Base-by-base conservation (phyloP, 2,113 vertebrate genomes). In the Cygnus atratus region DNA sequence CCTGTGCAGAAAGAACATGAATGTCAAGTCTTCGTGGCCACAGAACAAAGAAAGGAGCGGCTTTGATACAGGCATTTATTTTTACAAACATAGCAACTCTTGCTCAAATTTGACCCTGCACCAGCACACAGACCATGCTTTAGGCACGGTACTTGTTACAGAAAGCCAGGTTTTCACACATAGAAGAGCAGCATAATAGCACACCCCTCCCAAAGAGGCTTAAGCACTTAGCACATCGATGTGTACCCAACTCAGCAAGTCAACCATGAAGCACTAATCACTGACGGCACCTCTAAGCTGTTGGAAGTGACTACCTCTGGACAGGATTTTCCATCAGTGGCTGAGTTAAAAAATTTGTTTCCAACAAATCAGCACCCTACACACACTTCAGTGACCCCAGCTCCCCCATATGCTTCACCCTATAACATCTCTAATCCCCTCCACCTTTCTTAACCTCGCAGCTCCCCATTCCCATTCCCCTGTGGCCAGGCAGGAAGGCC, bases 141-240 rank as follows among this genome's bases (percentile, higher is more conserved):
- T 8, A 19, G n/a, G 28, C 26, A 28, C 3, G 5, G 33, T 2
- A 3, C 5, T 33, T 9, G 14, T 9, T 24, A 52, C 11, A 46
- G 28, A 80, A 80, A 71, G 31, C 2, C 13, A 16, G 13, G 1
- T 2, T 66, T 48, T 58, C 41, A 52, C 6, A 50, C 14, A n/a
- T 4, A 19, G 11, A 50, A 63, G 41, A 16, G 11, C 4, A 11
- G 4, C 2, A 7, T 0, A 10, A 24, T 4, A 80, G 13, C 59
- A 43, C 4, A 14, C 21, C 31, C 62, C 41, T 55, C 37, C 28
- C 24, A 35, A 5, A 68, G 55, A 22, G 43, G 11, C 22, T 76
- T 37, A 22, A 1, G 3, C 2, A 1, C 39, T 41, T 39, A 50
- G 43, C 59, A 19, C 26, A 29, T 50, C 10, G 1, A 5, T 4